Percentiles rank a stretch among this genome's conserved stretches.
These are phyloP conservation scores for Drosophila ochracea DNA, from an alignment of 2,888 invertebrate species.

Conservation along the genomic window DNA sequence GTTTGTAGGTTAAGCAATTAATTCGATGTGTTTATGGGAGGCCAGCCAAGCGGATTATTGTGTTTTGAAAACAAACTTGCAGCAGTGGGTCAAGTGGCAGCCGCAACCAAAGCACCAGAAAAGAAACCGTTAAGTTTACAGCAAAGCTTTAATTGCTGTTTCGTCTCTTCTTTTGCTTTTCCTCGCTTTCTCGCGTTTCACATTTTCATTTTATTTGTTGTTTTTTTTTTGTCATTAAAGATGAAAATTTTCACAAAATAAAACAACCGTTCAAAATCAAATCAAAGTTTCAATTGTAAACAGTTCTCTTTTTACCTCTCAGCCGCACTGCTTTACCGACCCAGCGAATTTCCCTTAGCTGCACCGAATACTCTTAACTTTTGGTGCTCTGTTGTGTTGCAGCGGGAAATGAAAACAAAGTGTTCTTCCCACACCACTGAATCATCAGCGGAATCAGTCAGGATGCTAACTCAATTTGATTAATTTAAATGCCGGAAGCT, in stretches of 20 bases:
- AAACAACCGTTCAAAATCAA: conserved; percentile 19
- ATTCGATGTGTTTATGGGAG: conserved; percentile 58
- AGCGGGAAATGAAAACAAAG: conserved; percentile 16
- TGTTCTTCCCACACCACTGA: conserved; percentile 28
- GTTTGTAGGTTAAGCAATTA: conserved; percentile 46
- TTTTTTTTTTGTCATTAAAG: conserved; percentile 2
- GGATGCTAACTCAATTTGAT: conserved; percentile 65
- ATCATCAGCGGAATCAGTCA: conserved; percentile 62
- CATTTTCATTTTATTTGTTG: background rate
- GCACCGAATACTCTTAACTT: conserved; percentile 36
- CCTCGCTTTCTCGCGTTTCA: background rate
- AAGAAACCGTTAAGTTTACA: conserved; percentile 27
- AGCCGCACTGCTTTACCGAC: conserved; percentile 68
- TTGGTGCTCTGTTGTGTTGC: conserved; percentile 4
- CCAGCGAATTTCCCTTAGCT: conserved; percentile 39
- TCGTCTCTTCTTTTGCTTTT: conserved; percentile 1
- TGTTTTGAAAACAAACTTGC: conserved; percentile 46
- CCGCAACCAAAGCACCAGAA: conserved; percentile 2
- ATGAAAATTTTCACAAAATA: conserved; percentile 13
- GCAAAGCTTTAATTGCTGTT: conserved; percentile 47
- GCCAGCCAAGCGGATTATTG: conserved; percentile 47
- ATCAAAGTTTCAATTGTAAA: conserved; percentile 12
- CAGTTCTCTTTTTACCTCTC: conserved; percentile 18
- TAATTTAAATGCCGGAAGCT: conserved; percentile 34
- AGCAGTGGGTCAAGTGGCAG: conserved; percentile 45